phyloP scores from a whole-genome alignment of 1,140 invertebrate genomes.

The Diuraphis noxia region DNA sequence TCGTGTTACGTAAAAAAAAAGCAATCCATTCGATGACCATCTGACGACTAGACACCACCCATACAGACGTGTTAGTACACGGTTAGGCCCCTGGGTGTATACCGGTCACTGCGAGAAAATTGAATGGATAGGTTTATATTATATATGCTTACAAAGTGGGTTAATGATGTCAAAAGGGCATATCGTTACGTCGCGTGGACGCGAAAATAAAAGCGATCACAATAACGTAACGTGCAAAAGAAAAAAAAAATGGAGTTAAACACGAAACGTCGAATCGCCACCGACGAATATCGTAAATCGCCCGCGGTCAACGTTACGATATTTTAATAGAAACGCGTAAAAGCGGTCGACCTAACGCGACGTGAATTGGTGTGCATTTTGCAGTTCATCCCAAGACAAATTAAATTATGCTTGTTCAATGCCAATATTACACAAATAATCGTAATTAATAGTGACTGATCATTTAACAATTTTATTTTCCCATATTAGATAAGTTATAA shows the following conservation, averaged over 20 bases:
- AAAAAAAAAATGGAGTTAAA: not conserved
- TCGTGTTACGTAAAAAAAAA: not conserved
- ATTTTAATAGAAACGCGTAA: not conserved
- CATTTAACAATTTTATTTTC: not conserved
- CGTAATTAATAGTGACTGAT: not conserved
- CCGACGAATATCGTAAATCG: not conserved
- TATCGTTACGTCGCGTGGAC: not conserved
- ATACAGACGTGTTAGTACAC: slow-evolving; percentile 41
- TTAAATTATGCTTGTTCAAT: not conserved
- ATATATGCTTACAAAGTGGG: not conserved
- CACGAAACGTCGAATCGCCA: not conserved
- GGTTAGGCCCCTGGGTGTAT: not conserved
- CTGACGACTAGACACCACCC: slow-evolving; percentile 24
- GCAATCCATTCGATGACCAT: slow-evolving; percentile 3
- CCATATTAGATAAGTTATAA: not conserved
- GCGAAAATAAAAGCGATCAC: not conserved
- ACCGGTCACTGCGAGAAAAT: slow-evolving; percentile 31
- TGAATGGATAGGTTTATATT: slow-evolving; percentile 11
- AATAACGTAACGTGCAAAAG: not conserved
- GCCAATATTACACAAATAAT: too few species aligned
- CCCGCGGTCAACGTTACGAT: not conserved
- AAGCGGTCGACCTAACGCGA: not conserved
- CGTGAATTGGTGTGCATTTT: not conserved
- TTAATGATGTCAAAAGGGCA: slow-evolving; percentile 43
- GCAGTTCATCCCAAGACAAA: not conserved